phyloP scores from a whole-genome alignment of 1,140 invertebrate species.

The Drosophila kohkoa region DNA sequence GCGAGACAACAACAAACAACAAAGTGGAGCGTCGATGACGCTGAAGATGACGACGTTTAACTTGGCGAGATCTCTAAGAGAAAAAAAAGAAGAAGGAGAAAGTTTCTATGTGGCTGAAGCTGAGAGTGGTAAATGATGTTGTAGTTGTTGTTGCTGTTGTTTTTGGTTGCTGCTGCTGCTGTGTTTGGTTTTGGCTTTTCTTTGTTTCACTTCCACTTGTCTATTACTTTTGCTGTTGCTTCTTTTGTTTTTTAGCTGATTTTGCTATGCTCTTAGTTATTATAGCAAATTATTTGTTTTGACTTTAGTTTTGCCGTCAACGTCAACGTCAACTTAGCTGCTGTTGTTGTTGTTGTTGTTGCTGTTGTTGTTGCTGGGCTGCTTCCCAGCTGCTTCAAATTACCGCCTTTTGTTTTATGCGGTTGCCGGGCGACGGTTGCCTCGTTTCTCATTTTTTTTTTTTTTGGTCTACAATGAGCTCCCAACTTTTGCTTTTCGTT shows the following conservation, averaged over 20 bases:
- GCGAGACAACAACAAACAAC: constrained; percentile 20
- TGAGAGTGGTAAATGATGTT: constrained; percentile 30
- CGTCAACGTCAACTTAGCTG: constrained; percentile 24
- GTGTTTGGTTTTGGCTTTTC: constrained; percentile 46
- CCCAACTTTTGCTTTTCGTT: constrained; percentile 56
- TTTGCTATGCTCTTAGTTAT: constrained; percentile 78
- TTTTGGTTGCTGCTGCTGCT: constrained; percentile 14
- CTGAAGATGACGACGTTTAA: constrained; percentile 68
- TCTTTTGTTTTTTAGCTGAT: constrained; percentile 58
- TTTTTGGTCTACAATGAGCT: constrained; percentile 35
- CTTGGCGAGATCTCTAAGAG: constrained; percentile 31
- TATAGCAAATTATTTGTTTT: constrained; percentile 82
- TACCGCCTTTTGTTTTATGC: constrained; percentile 75
- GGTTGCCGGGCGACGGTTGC: constrained; percentile 47
- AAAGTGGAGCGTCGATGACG: constrained; percentile 30
- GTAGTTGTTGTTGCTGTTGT: constrained; percentile 15
- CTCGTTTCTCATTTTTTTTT: constrained; percentile 55
- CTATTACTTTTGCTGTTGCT: constrained; percentile 54
- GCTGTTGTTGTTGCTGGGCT: constrained; percentile 31
- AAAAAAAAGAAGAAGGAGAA: constrained; percentile 54
- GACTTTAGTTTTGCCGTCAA: constrained; percentile 74
- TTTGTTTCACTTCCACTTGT: constrained; percentile 78
- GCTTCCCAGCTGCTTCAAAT: constrained; percentile 79
- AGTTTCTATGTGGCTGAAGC: constrained; percentile 67
- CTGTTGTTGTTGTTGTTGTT: constrained; percentile 19